These are phyloP conservation scores for Colaptes auratus DNA, from an alignment of 2,113 vertebrate species.

Conservation along the genomic window DNA sequence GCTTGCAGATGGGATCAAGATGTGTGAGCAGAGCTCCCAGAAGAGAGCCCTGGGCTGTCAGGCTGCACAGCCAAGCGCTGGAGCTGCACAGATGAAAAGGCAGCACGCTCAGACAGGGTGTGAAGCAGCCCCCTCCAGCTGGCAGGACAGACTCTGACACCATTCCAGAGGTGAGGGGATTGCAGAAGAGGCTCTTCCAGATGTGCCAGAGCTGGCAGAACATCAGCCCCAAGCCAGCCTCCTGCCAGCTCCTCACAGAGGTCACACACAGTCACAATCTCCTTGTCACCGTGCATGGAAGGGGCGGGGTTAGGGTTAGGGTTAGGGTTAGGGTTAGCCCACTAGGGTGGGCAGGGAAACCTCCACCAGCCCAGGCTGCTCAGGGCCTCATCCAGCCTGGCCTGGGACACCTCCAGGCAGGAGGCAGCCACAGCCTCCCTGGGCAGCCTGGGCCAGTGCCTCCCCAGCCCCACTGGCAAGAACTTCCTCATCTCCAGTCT, in stretches of 20 bases:
- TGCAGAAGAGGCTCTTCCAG: background rate
- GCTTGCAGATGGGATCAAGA: constrained; percentile 70
- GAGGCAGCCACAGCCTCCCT: no score
- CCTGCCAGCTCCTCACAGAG: background rate
- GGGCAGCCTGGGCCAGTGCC: no score
- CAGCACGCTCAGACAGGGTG: constrained; percentile 30
- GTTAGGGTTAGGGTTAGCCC: no score
- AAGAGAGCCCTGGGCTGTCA: constrained; percentile 26
- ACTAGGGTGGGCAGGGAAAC: no score
- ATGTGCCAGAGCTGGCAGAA: background rate
- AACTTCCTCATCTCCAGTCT: no score
- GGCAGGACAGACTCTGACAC: constrained; percentile 24
- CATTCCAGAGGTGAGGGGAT: constrained; percentile 5
- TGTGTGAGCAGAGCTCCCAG: constrained; percentile 59
- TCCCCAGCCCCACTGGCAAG: no score
- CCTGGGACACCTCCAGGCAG: no score
- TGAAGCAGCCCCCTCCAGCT: constrained; percentile 26
- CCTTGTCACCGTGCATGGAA: background rate
- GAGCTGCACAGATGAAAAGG: constrained; percentile 36
- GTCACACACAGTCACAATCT: background rate
- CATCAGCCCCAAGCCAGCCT: background rate
- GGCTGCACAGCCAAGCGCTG: constrained; percentile 13
- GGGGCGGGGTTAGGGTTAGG: no score
- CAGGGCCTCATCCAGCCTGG: no score
- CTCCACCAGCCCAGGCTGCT: no score